Percentiles rank a stretch among this genome's conserved stretches.
These are phyloP conservation scores for Pardalotus punctatus DNA, from an alignment of 2,113 vertebrate species.

Conservation along the genomic window DNA sequence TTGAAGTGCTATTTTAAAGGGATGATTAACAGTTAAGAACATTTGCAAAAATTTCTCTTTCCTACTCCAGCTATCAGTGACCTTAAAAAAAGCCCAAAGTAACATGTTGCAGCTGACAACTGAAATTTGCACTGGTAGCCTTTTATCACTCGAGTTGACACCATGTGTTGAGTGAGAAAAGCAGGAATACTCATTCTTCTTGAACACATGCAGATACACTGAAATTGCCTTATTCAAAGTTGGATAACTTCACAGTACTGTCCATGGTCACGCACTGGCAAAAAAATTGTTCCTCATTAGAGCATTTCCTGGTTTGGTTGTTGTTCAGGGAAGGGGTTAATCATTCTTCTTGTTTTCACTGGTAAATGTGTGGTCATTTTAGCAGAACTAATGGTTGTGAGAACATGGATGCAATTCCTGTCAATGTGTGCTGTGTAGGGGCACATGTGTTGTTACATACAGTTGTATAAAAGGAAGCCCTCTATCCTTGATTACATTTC, in stretches of 20 bases:
- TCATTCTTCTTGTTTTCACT: background rate
- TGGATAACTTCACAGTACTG: background rate
- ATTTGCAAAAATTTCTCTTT: background rate
- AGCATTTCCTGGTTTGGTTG: background rate
- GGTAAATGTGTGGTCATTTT: background rate
- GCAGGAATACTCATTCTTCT: background rate
- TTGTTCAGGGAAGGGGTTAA: background rate
- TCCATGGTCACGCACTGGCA: background rate
- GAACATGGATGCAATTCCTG: background rate
- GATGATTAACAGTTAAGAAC: background rate
- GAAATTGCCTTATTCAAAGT: background rate
- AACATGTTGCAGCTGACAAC: background rate
- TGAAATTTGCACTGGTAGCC: background rate
- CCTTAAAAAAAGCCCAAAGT: background rate
- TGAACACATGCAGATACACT: background rate
- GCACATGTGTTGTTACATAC: background rate
- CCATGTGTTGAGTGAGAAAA: background rate
- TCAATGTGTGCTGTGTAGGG: background rate
- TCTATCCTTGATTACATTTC: background rate
- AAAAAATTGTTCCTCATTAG: background rate
- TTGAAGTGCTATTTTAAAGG: background rate
- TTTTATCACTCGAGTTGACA: background rate
- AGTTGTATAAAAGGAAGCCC: background rate
- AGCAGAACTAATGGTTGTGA: background rate
- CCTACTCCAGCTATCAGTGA: background rate